Evolutionary conservation across 2,113 vertebrate genomes (phyloP), one percentile per base, ranked within the genome.

Genomic region (Sceloporus undulatus): DNA sequence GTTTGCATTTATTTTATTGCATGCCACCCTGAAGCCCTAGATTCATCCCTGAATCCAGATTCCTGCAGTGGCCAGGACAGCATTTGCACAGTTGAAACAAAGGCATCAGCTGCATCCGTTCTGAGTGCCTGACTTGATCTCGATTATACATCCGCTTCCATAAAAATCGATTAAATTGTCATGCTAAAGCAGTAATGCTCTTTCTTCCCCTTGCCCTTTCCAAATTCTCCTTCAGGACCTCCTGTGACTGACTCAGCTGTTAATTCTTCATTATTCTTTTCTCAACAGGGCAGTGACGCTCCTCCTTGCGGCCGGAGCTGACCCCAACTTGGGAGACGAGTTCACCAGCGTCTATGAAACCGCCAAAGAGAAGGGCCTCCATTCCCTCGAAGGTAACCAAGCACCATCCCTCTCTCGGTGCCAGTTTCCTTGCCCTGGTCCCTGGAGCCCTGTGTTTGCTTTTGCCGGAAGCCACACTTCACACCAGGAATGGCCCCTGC

Each of bases 261-360:
- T 75, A 62, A 0, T 0, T 82, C 77, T 23, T 76, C 2, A 87
- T 93, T 88, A 90, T 86, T 87, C 91, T 78, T 74, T 92, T 91
- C 89, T 16, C 88, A 92, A 29, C 96, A 99, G 98, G 4, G 96
- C 97, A 91, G 97, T 99, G 83, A 97, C 97, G 93, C 93, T 97
- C 76, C 96, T 99, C 71, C 96, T 99, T 0, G 96, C 97, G 14
- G 98, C 97, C 0, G 97, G 98, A 0, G 98, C 98, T 0, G 98
- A 99, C 87, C 98, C 98, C 21, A 98, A 99, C 91, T 96, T 98
- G 0, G 98, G 98, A 0, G 99, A 99, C 5, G 94, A 98, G 79
- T 99, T 99, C 96, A 98, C 97, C 96, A 99, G 97, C 18, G 98
- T 99, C 78, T 99, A 99, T 16, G 98, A 98, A 94, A 97, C 96